Evolutionary conservation across 2,888 invertebrate species (phyloP).

Genomic region (Hymenopus coronatus): DNA sequence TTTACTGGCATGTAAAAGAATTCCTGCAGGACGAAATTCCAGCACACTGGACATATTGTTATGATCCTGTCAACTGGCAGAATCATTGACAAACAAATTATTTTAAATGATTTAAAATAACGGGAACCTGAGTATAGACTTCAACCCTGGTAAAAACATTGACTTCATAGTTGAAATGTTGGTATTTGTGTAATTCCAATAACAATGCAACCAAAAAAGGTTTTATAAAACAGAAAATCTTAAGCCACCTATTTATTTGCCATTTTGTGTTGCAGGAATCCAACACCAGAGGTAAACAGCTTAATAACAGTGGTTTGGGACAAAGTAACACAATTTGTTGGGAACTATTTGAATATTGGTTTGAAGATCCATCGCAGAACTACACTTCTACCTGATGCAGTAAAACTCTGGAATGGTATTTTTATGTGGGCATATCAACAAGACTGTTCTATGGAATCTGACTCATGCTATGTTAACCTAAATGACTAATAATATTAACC

Average conservation of each 20-base stretch:
- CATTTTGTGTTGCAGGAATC: background rate
- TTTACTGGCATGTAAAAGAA: too few relatives aligned
- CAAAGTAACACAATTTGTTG: background rate
- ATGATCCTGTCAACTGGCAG: too few relatives aligned
- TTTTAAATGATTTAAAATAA: too few relatives aligned
- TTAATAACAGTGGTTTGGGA: background rate
- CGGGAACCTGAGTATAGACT: too few relatives aligned
- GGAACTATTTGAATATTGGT: background rate
- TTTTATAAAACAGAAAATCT: background rate
- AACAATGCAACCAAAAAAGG: too few relatives aligned
- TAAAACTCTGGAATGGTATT: background rate
- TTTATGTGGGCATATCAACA: background rate
- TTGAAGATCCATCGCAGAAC: background rate
- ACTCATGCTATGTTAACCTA: background rate
- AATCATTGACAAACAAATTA: too few relatives aligned
- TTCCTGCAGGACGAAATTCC: too few relatives aligned
- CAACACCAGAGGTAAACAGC: background rate
- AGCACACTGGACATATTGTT: too few relatives aligned
- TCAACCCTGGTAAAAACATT: too few relatives aligned
- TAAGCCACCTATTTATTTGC: background rate
- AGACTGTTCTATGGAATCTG: background rate
- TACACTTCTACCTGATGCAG: background rate
- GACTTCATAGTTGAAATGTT: too few relatives aligned
- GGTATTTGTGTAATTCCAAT: background rate
- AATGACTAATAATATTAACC: too few relatives aligned